phyloP scores from a whole-genome alignment of 2,113 vertebrate species.

The cat (Felis catus) region DNA sequence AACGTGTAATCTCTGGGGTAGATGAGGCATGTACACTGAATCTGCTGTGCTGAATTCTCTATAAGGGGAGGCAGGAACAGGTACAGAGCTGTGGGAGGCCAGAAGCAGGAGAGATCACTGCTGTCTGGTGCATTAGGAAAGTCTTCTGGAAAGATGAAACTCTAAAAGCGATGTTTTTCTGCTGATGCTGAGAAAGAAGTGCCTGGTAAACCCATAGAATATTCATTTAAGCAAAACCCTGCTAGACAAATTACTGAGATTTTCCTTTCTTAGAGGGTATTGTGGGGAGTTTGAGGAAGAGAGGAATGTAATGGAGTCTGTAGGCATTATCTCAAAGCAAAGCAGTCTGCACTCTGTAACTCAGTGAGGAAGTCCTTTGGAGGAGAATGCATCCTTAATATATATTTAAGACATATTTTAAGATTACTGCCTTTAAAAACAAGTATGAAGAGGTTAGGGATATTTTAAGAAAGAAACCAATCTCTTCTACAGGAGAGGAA shows the following conservation, averaged over 20 bases:
- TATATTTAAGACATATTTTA: conserved; percentile 39
- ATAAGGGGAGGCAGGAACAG: not conserved
- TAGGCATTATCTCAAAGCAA: conserved; percentile 1
- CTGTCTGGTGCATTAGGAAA: not conserved
- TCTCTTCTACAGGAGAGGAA: conserved; percentile 23
- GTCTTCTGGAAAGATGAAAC: not conserved
- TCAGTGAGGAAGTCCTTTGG: conserved; percentile 1
- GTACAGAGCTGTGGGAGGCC: not conserved
- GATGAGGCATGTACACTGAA: not conserved
- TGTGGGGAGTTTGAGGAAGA: not conserved
- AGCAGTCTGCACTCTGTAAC: not conserved
- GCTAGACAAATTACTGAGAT: not conserved
- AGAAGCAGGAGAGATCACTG: not conserved
- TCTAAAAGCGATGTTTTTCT: conserved; percentile 37
- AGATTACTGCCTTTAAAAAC: conserved; percentile 34
- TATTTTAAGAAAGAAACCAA: conserved; percentile 64
- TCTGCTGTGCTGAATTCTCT: not conserved
- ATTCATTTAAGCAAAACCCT: conserved; percentile 1
- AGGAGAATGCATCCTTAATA: conserved; percentile 21
- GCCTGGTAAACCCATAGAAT: not conserved
- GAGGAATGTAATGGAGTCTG: not conserved
- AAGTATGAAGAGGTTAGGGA: not conserved
- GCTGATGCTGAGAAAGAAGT: conserved; percentile 40
- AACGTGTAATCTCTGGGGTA: not conserved
- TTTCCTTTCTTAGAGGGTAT: not conserved